Conservation (phyloP, 2,797 vertebrate genomes). For the Ceryle rudis region DNA sequence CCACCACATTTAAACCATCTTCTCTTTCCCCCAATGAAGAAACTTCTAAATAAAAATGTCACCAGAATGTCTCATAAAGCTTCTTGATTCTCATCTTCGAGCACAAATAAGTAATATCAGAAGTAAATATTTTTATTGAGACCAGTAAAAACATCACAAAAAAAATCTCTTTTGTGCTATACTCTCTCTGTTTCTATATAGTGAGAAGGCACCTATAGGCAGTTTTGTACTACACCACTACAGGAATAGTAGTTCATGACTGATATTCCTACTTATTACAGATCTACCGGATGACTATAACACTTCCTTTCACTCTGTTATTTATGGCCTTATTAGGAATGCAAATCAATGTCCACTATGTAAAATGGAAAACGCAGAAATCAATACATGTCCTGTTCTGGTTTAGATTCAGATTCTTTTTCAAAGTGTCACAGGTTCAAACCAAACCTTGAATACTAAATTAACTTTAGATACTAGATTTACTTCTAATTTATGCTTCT, state of each 20-base stretch:
- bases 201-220: neutral
- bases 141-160: neutral
- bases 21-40: neutral
- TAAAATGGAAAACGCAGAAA: constrained; percentile 68
- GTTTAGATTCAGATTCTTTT: constrained; percentile 43
- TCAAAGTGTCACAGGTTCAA: constrained; percentile 12
- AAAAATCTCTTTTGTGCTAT: neutral
- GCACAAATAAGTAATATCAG: neutral
- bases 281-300: neutral
- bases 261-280: constrained; percentile 29
- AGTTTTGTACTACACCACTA: neutral
- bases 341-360: constrained; percentile 66
- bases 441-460: constrained; percentile 29
- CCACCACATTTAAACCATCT: neutral
- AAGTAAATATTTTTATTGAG: neutral
- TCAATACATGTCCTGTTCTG: constrained; percentile 52
- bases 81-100: neutral
- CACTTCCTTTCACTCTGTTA: constrained; percentile 49
- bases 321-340: constrained; percentile 63
- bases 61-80: neutral
- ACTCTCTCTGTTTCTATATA: neutral
- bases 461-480: neutral
- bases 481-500: neutral
- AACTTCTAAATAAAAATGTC: neutral
- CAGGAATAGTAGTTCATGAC: neutral